Conservation (phyloP, 53 echinoderm and acorn worm genomes). For the Luidia sarsii region DNA sequence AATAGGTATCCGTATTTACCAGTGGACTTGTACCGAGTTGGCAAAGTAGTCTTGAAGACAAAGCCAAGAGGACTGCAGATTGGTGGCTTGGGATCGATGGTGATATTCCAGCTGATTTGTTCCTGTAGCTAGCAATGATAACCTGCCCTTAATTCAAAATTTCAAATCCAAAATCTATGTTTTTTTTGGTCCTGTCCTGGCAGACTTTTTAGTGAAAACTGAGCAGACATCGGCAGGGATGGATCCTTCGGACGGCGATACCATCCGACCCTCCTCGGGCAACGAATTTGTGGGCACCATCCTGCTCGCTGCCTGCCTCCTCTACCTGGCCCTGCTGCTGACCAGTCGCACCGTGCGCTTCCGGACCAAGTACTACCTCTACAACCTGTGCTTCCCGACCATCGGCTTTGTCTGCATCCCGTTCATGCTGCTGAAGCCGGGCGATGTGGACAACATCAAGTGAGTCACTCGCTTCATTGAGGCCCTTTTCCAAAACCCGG, state of each 20-base stretch:
- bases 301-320: not conserved
- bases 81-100: too few species aligned
- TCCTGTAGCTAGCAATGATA: too few species aligned
- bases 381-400: conserved; percentile 46
- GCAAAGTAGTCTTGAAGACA: too few species aligned
- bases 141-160: too few species aligned
- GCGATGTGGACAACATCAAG: conserved; percentile 57
- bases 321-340: conserved; percentile 29
- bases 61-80: too few species aligned
- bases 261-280: conserved; percentile 10
- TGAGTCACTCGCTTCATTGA: conserved; percentile 36
- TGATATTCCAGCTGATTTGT: too few species aligned
- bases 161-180: too few species aligned
- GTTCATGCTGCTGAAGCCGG: conserved; percentile 61
- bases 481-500: conserved; percentile 57
- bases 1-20: too few species aligned
- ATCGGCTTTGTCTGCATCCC: conserved; percentile 57
- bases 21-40: too few species aligned
- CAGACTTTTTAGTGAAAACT: too few species aligned
- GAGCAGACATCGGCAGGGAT: too few species aligned
- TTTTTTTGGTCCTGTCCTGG: not conserved
- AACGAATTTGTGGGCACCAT: conserved; percentile 35
- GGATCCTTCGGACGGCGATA: conserved; percentile 16
- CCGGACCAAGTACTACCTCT: conserved; percentile 66
- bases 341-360: conserved; percentile 60